Evolutionary conservation across 2,888 invertebrate genomes (phyloP), one percentile per base, ranked within the genome.

Genomic region (Clostera curtula): DNA sequence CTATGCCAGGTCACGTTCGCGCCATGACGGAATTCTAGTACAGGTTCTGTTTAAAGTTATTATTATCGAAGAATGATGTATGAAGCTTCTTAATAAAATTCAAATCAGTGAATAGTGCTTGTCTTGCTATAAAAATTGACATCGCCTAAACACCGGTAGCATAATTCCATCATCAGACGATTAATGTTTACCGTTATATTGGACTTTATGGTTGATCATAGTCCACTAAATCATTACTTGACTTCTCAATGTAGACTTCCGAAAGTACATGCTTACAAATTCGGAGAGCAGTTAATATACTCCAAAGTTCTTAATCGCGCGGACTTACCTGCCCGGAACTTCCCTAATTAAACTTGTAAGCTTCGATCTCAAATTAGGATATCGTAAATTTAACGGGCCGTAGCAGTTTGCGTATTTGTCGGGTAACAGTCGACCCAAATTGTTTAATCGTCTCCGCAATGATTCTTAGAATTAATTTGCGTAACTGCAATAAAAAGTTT

Each of bases 1-100:
- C 73, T 69, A 66, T 74, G 62, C 64, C 62, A 47, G 76, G 77
- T 77, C 61, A 49, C 41, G 49, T 43, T 29, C 40, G 36, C 41
- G 40, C 34, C 38, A 31, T 27, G 27, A 26, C 27, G 32, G 30
- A 40, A 47, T 27, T 30, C 43, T 43, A 43, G 46, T 40, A 34
- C 37, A 31, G n/a, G 27, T 42, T 34, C 31, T 25, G 38, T 40
- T 33, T n/a, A n/a, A n/a, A n/a, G n/a, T n/a, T n/a, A n/a, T n/a
- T n/a, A n/a, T n/a, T n/a, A n/a, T n/a, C n/a, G n/a, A n/a, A n/a
- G n/a, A n/a, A n/a, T n/a, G n/a, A n/a, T n/a, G n/a, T n/a, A n/a
- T n/a, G n/a, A n/a, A n/a, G n/a, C n/a, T n/a, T n/a, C n/a, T n/a
- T n/a, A n/a, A n/a, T n/a, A n/a, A n/a, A n/a, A n/a, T n/a, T n/a